Evolutionary conservation across 2,888 invertebrate species (phyloP), one percentile per base, ranked within the genome.

Genomic region (Caradrina clavipalpis): DNA sequence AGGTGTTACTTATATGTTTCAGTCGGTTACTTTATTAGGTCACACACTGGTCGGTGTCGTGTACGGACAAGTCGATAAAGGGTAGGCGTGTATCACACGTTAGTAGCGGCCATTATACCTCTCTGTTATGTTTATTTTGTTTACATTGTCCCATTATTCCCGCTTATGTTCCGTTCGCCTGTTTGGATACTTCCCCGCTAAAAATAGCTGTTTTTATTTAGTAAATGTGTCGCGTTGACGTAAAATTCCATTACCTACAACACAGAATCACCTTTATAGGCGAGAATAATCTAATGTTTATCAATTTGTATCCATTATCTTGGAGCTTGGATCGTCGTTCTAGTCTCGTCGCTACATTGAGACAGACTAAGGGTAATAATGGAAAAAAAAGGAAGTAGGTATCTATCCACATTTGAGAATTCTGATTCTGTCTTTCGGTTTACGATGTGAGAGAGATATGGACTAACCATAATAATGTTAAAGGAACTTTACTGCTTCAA

Each of bases 11-110:
- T 15, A 69, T 82, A 81, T 82, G 76, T 87, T 88, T 83, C 73
- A 83, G 76, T 78, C 65, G 81, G 84, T 68, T 88, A 87, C 86
- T 88, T 91, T 92, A 93, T 87, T 92, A 86, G 92, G 92, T 92
- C 92, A 91, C 69, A 70, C 86, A 86, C 80, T 87, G 89, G 84
- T 87, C 87, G 88, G 78, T 85, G 86, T 80, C 78, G 83, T 78
- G 83, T 84, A 45, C 45, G 82, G 85, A 83, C 82, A 76, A 89
- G 90, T 91, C 90, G 91, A 92, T 91, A 91, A 90, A 87, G 89
- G 88, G 89, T 87, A 88, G 89, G 87, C 53, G 73, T 86, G 88
- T 86, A 86, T 87, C 87, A 89, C 87, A 84, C 87, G 86, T 89
- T 82, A 84, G 82, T 83, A 79, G 72, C 85, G 80, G 82, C 81